These are phyloP conservation scores for Troides oblongomaculatus DNA, from an alignment of 2,888 invertebrate genomes.

Conservation along the genomic window DNA sequence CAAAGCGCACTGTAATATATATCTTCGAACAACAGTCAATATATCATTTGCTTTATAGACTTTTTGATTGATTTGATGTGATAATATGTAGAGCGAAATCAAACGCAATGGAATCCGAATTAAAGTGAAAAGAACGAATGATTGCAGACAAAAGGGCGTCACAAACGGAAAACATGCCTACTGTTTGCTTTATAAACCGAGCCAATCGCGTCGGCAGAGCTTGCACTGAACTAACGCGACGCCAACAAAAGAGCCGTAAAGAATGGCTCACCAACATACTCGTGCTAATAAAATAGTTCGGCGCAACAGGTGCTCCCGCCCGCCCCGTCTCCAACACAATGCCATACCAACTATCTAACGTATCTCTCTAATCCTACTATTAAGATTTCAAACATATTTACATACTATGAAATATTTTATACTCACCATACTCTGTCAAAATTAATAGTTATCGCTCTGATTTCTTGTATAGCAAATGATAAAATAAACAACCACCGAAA, in stretches of 20 bases:
- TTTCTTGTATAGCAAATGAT: too few species aligned
- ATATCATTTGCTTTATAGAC: too few species aligned
- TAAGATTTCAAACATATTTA: conserved; percentile 33
- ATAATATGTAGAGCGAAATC: conserved; percentile 20
- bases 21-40: too few species aligned
- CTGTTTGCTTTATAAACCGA: conserved; percentile 66
- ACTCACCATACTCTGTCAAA: too few species aligned
- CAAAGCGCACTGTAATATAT: too few species aligned
- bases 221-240: conserved; percentile 67
- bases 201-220: conserved; percentile 64
- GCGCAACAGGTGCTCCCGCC: conserved; percentile 69
- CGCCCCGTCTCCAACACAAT: conserved; percentile 61
- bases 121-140: conserved; percentile 42
- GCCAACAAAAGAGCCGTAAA: conserved; percentile 76
- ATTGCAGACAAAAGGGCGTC: conserved; percentile 47
- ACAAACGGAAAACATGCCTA: conserved; percentile 60
- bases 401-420: too few species aligned
- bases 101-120: conserved; percentile 40
- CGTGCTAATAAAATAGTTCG: conserved; percentile 77
- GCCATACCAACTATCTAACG: conserved; percentile 47
- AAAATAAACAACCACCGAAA: too few species aligned
- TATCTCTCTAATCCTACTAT: conserved; percentile 52
- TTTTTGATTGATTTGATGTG: conserved; percentile 4
- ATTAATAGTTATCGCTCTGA: too few species aligned
- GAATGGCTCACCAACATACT: conserved; percentile 75